A percentile compares a stretch with the other conserved stretches of the same genome.
Evolutionary conservation across 2,888 invertebrate genomes (phyloP).

Genomic region (Sericinus montela): DNA sequence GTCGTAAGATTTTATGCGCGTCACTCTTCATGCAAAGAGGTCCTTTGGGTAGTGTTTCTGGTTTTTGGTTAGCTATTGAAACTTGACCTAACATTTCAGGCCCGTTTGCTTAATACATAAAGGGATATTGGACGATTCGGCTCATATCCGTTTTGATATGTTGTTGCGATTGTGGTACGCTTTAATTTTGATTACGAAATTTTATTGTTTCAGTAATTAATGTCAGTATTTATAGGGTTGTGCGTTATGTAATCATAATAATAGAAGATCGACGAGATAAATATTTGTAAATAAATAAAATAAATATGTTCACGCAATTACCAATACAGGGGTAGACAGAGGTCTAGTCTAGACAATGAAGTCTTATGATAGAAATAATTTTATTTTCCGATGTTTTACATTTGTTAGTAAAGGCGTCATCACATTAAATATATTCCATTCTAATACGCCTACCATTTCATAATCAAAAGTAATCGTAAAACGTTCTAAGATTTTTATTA

Average conservation of each 20-base stretch:
- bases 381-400: too few species aligned
- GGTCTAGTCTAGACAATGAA: too few species aligned
- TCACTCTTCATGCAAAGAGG: slow-evolving; percentile 70
- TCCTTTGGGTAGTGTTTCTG: slow-evolving; percentile 68
- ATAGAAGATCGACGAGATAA: too few species aligned
- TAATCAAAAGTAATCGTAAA: too few species aligned
- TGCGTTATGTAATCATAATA: not conserved
- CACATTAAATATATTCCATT: too few species aligned
- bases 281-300: too few species aligned
- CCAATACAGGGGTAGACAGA: too few species aligned
- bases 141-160: slow-evolving; percentile 33
- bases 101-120: slow-evolving; percentile 44
- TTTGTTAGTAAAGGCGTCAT: too few species aligned
- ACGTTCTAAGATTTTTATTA: too few species aligned
- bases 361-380: too few species aligned
- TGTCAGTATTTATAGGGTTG: not conserved
- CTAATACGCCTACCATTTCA: too few species aligned
- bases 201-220: not conserved
- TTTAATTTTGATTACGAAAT: slow-evolving; percentile 1
- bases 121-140: slow-evolving; percentile 28
- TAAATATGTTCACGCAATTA: too few species aligned
- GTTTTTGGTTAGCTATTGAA: slow-evolving; percentile 69
- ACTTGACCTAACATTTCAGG: slow-evolving; percentile 52
- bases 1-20: slow-evolving; percentile 76
- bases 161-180: slow-evolving; percentile 15